phyloP scores from a whole-genome alignment of 1,140 invertebrate genomes.

The silkworm (Bombyx mori) region DNA sequence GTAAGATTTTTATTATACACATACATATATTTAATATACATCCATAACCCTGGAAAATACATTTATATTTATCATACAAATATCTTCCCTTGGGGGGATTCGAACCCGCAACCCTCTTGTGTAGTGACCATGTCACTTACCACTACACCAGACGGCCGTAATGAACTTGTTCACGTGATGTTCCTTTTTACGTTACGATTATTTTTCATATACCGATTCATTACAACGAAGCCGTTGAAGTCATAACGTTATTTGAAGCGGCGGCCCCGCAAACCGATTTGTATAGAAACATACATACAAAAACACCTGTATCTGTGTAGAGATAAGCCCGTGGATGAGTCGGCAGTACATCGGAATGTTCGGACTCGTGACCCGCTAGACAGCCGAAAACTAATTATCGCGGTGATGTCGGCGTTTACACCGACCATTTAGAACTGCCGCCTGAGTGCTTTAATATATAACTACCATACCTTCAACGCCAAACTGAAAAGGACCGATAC shows the following conservation, averaged over 20 bases:
- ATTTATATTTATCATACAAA: too few relatives aligned
- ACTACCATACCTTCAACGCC: conserved; percentile 4
- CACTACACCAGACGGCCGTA: too few relatives aligned
- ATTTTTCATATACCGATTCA: conserved; percentile 4
- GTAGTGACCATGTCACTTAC: too few relatives aligned
- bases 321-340: conserved; percentile 41
- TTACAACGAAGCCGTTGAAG: conserved; percentile 21
- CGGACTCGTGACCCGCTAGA: conserved; percentile 35
- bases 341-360: conserved; percentile 37
- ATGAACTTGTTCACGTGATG: not conserved
- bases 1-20: too few relatives aligned
- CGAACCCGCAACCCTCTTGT: too few relatives aligned
- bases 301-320: conserved; percentile 40
- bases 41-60: too few relatives aligned
- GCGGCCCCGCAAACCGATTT: conserved; percentile 28
- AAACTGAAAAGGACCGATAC: too few relatives aligned
- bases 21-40: too few relatives aligned
- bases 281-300: conserved; percentile 33
- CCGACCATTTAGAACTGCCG: conserved; percentile 12
- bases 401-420: conserved; percentile 21
- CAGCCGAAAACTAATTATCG: conserved; percentile 44
- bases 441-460: conserved; percentile 4
- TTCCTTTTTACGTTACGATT: not conserved
- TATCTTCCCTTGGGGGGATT: too few relatives aligned
- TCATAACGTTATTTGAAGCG: conserved; percentile 20